Evolutionary conservation across 1,140 invertebrate genomes (phyloP), one percentile per base, ranked within the genome.

Genomic region (Bombus waltoni): DNA sequence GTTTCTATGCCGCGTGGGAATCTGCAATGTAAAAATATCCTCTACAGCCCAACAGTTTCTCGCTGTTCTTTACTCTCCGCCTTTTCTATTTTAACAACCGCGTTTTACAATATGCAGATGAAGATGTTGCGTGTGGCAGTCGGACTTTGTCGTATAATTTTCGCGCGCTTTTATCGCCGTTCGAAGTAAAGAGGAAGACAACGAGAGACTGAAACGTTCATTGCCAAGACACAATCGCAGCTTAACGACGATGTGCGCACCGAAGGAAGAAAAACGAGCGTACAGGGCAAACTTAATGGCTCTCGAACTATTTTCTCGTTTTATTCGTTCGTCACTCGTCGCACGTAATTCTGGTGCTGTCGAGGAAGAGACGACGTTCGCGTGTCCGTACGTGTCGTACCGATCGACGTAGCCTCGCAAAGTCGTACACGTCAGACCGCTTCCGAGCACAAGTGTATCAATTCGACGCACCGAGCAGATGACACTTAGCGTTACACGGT

Each of bases 21-120:
- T 76, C 72, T 73, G 85, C 81, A 68, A 65, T 77, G 75, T 87
- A 87, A 87, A 87, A 83, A 87, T 84, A 79, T 71, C 70, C 62
- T 35, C 44, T n/a, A 13, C 28, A n/a, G n/a, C 15, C 15, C 65
- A n/a, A 18, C 57, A 5, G 35, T 3, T 32, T 35, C 38, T 25
- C 40, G 59, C 38, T 11, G 28, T 38, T 83, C 40, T 10, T 35
- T 53, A 28, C 57, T 59, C 18, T 1, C 28, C 2, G 25, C 53
- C 35, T 38, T 22, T 47, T 22, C 22, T 15, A 32, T 40, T 65
- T 74, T 77, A 42, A 62, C 57, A 15, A 8, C 15, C 35, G 11
- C 28, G 75, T 40, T 77, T 42, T 18, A 40, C 9, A 10, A 1
- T 32, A 65, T 65, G 75, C 59, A 42, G 32, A 73, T 18, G 40